phyloP scores from a whole-genome alignment of 2,888 invertebrate genomes.

The Geotrupes spiniger region DNA sequence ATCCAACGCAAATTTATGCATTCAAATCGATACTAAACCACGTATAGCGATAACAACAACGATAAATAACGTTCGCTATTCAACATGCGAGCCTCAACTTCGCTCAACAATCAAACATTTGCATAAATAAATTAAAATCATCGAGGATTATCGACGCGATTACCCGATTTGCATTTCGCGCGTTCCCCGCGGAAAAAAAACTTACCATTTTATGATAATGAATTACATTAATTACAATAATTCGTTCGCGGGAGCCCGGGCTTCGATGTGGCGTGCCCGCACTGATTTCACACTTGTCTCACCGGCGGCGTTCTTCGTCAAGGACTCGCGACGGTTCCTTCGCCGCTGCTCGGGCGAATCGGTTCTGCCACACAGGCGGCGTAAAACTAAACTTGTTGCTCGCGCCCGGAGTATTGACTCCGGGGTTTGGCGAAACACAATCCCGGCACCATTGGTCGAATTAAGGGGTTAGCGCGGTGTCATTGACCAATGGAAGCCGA shows the following conservation, averaged over 20 bases:
- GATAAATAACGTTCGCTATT: background rate
- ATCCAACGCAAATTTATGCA: background rate
- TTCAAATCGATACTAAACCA: background rate
- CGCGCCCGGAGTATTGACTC: slow-evolving; percentile 39
- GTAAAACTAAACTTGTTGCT: slow-evolving; percentile 42
- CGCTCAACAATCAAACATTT: background rate
- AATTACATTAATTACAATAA: background rate
- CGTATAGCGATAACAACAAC: background rate
- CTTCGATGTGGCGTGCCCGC: background rate
- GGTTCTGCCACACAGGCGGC: slow-evolving; percentile 28
- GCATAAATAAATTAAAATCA: too few species aligned
- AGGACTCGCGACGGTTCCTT: background rate
- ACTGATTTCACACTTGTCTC: background rate
- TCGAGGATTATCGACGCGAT: too few species aligned
- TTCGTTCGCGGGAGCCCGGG: background rate
- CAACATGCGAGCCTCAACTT: background rate
- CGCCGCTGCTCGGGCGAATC: background rate
- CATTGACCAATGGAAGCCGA: slow-evolving; percentile 40
- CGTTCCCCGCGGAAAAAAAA: background rate
- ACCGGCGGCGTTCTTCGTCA: background rate
- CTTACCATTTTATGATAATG: slow-evolving; percentile 5
- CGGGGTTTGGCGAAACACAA: slow-evolving; percentile 31
- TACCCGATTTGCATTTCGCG: too few species aligned
- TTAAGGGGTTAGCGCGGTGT: slow-evolving; percentile 32
- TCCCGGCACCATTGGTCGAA: slow-evolving; percentile 36